Base-by-base conservation (phyloP, 2,113 vertebrate species). In the Chaenogobius annularis region DNA sequence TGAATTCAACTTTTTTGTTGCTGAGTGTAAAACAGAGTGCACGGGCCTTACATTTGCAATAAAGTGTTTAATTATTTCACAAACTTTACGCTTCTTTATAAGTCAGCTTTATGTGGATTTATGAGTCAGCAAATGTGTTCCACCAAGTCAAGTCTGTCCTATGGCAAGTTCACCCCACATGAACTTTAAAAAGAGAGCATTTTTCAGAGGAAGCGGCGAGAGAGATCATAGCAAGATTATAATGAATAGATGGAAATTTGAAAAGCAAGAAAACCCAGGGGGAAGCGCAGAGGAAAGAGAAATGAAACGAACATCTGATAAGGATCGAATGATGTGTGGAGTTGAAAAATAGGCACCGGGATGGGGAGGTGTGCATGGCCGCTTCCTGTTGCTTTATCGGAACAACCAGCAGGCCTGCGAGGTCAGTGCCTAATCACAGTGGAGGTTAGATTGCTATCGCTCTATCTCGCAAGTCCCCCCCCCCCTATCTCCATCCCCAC, bases 371-470 rank as follows among this genome's bases (percentile, higher is more conserved):
- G 78, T 73, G 67, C 66, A 55, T 52, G 70, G 64, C 48, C 69
- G 75, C 35, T 66, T 74, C 52, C 64, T 71, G 67, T 70, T 83
- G 61, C 69, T 85, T 82, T 90, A 85, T 89, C 80, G 72, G 77
- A 26, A 50, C 62, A 75, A 84, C 86, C 87, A 83, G 72, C 78
- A 86, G 70, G 68, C 81, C 84, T 81, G 48, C 71, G 82, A 83
- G 88, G 87, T 84, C 79, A 86, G 61, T 81, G 74, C 75, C 84
- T 88, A 82, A 89, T 87, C 87, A 87, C 66, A 80, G 80, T 73
- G 46, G 81, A 89, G 87, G 88, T 88, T 82, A 90, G 84, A 90
- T 90, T 68, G 67, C 50, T 80, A 86, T 91, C 88, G 66, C 17
- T 31, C 72, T 70, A 72, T 80, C 70, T 68, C 54, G 56, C 59